Conservation (phyloP, 2,797 vertebrate genomes). For the Sebastes paucispinis region DNA sequence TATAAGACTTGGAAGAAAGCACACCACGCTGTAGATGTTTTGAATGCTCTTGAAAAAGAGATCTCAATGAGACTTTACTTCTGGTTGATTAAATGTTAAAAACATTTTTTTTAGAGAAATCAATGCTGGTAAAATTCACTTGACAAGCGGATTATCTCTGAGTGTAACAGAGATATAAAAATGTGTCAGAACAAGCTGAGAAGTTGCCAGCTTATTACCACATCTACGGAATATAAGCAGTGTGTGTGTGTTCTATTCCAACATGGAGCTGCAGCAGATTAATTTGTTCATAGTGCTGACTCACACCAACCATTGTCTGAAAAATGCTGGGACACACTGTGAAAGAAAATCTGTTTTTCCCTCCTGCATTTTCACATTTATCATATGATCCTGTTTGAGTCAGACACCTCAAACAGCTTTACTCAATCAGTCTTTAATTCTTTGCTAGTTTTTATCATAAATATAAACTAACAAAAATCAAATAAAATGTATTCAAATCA, state of each 20-base stretch:
- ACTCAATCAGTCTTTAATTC: not conserved
- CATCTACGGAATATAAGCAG: not conserved
- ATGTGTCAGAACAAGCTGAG: not conserved
- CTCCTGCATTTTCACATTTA: not conserved
- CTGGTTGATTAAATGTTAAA: accelerated
- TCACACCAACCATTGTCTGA: slow-evolving; percentile 9
- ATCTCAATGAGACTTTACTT: too few species aligned
- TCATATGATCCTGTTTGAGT: not conserved
- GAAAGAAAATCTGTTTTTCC: not conserved
- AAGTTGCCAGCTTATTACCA: not conserved
- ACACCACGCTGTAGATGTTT: too few species aligned
- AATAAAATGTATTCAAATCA: not conserved
- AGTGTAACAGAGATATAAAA: not conserved
- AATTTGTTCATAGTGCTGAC: slow-evolving; percentile 2
- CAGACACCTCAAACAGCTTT: not conserved
- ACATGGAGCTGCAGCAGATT: slow-evolving; percentile 16
- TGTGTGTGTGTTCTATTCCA: not conserved
- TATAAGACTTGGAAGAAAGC: too few species aligned
- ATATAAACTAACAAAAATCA: not conserved
- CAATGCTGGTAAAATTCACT: not conserved
- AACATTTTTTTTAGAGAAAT: not conserved
- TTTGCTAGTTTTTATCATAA: not conserved
- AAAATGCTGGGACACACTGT: slow-evolving; percentile 20
- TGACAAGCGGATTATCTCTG: not conserved
- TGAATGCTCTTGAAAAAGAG: too few species aligned